Base-by-base conservation (phyloP, 2,888 invertebrate species). In the Pachydiplax longipennis region DNA sequence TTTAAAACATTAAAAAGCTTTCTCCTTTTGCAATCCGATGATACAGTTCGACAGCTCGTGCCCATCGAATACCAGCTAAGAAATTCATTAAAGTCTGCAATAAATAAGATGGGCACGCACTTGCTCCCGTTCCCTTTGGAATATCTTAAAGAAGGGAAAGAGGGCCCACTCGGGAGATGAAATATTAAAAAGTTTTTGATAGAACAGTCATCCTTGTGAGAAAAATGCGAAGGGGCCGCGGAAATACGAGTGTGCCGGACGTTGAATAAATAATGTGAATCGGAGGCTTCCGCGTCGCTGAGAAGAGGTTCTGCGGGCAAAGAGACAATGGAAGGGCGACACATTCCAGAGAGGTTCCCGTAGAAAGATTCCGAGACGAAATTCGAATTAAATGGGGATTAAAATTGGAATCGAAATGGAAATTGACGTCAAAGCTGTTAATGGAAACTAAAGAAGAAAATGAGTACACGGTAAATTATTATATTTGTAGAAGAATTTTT, bases 181-280 rank as follows among this genome's bases (percentile, higher is more conserved):
- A 61, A 87, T 65, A 87, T 87, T 61, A 61, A 87, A 61, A 87
- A 37, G 25, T 87, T 37, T 37, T 61, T 61, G 61, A 87, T 61
- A 87, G 87, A 87, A 87, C 61, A 87, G 61, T 87, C 58, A 35
- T 35, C 35, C 37, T n/a, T 58, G 53, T 58, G 58, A 61, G 37
- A 65, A 87, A 35, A 58, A 87, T 53, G 31, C 82, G 44, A 48
- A 83, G 48, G 48, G 48, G 53, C 12, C 82, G 48, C 12, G 18
- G 87, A 35, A 58, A 83, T 8, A 58, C 58, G 58, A 83, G 31
- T 35, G 87, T 22, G 37, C 37, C 22, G 61, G 35, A 35, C 61
- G 61, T 37, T 65, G 87, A 87, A 87, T 87, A 87, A 87, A n/a
- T 65, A 61, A 87, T 87, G 61, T 37, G 37, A 31, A 25, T 1